Percentiles rank a stretch among this genome's conserved stretches.
Conservation (phyloP, 2,113 vertebrate genomes). For the Mohoua ochrocephala region DNA sequence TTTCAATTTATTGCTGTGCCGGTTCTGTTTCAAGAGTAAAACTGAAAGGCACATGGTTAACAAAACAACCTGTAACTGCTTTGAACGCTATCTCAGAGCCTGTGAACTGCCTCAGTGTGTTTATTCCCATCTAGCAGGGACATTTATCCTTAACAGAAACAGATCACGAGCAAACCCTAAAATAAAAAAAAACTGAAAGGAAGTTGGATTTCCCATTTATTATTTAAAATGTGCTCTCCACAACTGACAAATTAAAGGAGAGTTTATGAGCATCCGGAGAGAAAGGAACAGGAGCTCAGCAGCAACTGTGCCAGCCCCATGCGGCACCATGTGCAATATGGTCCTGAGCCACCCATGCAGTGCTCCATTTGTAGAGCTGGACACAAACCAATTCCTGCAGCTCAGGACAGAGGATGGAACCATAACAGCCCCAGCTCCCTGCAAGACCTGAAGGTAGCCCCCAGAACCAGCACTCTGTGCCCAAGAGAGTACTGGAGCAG, state of each 20-base stretch:
- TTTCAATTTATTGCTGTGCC: conserved; percentile 15
- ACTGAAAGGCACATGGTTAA: conserved; percentile 20
- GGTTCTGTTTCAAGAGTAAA: background rate
- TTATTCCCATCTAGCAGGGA: background rate
- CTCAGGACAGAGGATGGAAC: background rate
- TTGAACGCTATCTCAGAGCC: background rate
- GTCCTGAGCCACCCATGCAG: background rate
- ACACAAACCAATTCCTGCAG: background rate
- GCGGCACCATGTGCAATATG: background rate
- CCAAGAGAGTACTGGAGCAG: background rate
- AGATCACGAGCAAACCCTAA: background rate
- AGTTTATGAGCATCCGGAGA: background rate
- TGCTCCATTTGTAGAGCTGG: background rate
- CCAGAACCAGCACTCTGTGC: background rate
- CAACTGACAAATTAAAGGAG: background rate
- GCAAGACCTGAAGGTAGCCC: background rate
- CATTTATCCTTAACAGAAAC: background rate
- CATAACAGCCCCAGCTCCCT: background rate
- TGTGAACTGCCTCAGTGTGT: background rate
- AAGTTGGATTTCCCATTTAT: background rate
- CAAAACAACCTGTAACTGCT: conserved; percentile 14
- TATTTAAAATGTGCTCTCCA: background rate
- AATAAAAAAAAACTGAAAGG: background rate
- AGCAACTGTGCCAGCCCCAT: background rate
- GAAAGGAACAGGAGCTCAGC: background rate